Percentiles rank a stretch among this genome's conserved stretches.
Conservation (phyloP, 2,797 vertebrate genomes). For the Carapus acus region DNA sequence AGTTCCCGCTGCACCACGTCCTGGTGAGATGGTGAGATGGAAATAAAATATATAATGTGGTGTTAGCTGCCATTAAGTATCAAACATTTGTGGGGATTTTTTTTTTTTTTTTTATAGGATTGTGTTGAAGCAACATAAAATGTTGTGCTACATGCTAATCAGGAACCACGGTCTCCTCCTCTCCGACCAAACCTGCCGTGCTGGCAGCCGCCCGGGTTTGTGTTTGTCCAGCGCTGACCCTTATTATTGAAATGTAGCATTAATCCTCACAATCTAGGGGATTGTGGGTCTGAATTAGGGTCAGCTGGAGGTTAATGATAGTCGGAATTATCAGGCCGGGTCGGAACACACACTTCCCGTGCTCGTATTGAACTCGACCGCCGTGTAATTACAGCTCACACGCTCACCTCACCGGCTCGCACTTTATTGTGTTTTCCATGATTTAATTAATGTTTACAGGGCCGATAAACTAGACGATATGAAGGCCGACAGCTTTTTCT, state of each 20-base stretch:
- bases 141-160: no score
- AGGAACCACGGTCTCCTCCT: no score
- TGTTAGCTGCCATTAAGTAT: no score
- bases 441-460: conserved; percentile 21
- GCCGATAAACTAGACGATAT: conserved; percentile 22
- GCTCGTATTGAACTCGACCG: conserved; percentile 36
- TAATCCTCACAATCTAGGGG: conserved; percentile 69
- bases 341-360: conserved; percentile 41
- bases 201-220: conserved; percentile 45
- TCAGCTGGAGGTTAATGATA: conserved; percentile 70
- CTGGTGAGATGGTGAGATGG: no score
- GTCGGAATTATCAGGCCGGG: conserved; percentile 59
- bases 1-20: no score
- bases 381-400: conserved; percentile 46
- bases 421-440: conserved; percentile 7
- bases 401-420: conserved; percentile 13
- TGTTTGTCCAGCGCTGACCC: conserved; percentile 65
- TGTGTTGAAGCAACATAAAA: no score
- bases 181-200: no score
- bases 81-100: no score
- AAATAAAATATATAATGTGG: no score
- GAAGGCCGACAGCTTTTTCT: conserved; percentile 9
- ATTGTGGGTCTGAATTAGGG: conserved; percentile 64
- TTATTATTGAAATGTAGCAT: conserved; percentile 72
- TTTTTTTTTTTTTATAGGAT: no score